Conservation (phyloP, 2,113 vertebrate genomes). For the Perca flavescens region DNA sequence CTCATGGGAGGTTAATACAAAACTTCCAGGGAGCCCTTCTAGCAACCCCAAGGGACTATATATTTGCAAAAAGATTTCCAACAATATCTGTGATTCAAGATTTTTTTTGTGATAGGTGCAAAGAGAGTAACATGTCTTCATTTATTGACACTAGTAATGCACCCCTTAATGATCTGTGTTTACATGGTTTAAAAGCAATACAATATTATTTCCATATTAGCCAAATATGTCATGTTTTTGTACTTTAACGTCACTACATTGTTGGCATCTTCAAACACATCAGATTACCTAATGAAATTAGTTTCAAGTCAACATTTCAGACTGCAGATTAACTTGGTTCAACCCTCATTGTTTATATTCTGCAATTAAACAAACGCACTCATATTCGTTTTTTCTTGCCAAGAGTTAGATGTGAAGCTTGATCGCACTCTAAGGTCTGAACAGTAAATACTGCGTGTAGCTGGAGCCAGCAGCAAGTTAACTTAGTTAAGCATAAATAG, state of each 20-base stretch:
- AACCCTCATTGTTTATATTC: too few relatives aligned
- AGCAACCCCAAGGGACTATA: neutral
- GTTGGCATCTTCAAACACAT: neutral
- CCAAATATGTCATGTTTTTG: neutral
- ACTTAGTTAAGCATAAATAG: neutral
- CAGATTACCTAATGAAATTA: neutral
- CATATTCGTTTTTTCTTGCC: too few relatives aligned
- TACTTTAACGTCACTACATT: neutral
- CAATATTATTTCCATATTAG: neutral
- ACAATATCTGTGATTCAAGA: neutral
- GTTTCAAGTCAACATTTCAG: neutral
- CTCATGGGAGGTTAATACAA: conserved; percentile 8
- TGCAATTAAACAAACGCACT: too few relatives aligned
- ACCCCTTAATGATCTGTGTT: neutral
- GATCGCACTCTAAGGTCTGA: neutral
- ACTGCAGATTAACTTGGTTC: neutral
- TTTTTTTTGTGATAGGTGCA: neutral
- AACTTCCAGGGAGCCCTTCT: neutral
- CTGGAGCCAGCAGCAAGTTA: neutral
- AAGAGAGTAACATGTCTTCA: neutral
- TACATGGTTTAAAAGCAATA: neutral
- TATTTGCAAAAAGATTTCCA: neutral
- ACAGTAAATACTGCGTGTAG: neutral
- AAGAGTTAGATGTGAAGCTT: too few relatives aligned
- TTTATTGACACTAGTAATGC: neutral